Evolutionary conservation across 2,888 invertebrate species (phyloP), one percentile per base, ranked within the genome.

Genomic region (Linhomoeus sp.): DNA sequence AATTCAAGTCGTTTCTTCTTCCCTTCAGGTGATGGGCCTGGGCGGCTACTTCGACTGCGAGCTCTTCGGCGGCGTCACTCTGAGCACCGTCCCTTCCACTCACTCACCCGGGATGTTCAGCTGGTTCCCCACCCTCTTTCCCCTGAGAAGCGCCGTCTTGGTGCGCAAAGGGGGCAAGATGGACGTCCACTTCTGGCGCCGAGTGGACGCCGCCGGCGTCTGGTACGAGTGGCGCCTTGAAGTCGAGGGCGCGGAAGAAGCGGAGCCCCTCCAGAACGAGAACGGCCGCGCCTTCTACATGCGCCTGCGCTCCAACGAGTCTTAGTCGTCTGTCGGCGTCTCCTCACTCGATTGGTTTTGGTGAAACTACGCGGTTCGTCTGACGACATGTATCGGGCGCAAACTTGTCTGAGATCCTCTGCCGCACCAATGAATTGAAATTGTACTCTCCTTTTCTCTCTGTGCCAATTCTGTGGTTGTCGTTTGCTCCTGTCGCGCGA

Each of bases 61-160:
- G 23, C 72, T 97, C 19, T 92, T 82, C 67, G 80, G 80, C 51
- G 77, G 83, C 59, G 76, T 88, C 47, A 76, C 70, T 57, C 71
- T 97, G 43, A 92, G 92, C 64, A 66, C 64, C 64, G 63, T 51
- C 58, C 92, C 94, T 1, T 73, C 76, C 41, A 82, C 82, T 1
- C 83, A 86, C 65, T 85, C 88, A 22, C 73, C 75, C 1, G 84
- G 83, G 56, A 86, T 97, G 86, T 81, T 87, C 60, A 87, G 87
- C 51, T 97, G 97, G 97, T 97, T 94, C 66, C 90, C 94, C 7
- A 82, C 90, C 53, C 81, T 81, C 58, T 87, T 94, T 63, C 92
- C 94, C 19, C 52, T 64, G 9, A 38, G 59, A 12, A 39, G 51
- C n/a, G 50, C 53, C n/a, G 47, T 56, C 9, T 43, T 54, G 24